Evolutionary conservation across 2,888 invertebrate species (phyloP), one percentile per base, ranked within the genome.

Genomic region (Asteroscopus sphinx): DNA sequence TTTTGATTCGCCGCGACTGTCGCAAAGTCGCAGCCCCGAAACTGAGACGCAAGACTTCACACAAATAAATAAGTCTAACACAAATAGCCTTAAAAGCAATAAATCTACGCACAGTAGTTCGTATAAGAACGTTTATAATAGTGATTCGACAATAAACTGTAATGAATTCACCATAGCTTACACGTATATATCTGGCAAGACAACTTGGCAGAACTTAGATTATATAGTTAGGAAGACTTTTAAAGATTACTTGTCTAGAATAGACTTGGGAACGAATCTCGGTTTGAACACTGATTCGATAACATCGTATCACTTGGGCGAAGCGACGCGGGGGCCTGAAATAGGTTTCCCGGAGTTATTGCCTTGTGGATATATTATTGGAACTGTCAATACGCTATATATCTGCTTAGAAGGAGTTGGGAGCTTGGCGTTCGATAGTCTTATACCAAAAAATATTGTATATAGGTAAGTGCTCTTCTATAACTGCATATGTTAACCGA

Each of bases 381-480:
- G 98, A 26, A 97, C 98, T 63, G 96, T 97, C 16, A 97, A 97
- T 71, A 97, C 97, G 21, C 95, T 98, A 72, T 97, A 98, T 81
- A 97, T 99, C 69, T 99, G 99, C 85, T 95, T 99, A 25, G 97
- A 97, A 86, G 97, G 97, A 37, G 97, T 97, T 16, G 97, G 97
- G 9, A 97, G 97, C 80, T 94, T 99, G 77, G 98, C 98, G 7
- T 99, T 99, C 86, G 99, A 99, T 90, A 99, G 99, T 55, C 95
- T 99, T 68, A 98, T 99, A 89, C 99, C 99, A 70, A 98, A 99
- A 94, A 98, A 98, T 81, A 98, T 99, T 80, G 97, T 99, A 51
- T 98, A 99, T 93, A 96, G 99, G 88, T 95, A 94, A 81, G 95
- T 81, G 47, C 40, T 4, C 40, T 33, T 15, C 21, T 11, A 16